Percentiles rank a stretch among this genome's conserved stretches.
These are phyloP conservation scores for Erannis defoliaria DNA, from an alignment of 2,888 invertebrate species.

Conservation along the genomic window DNA sequence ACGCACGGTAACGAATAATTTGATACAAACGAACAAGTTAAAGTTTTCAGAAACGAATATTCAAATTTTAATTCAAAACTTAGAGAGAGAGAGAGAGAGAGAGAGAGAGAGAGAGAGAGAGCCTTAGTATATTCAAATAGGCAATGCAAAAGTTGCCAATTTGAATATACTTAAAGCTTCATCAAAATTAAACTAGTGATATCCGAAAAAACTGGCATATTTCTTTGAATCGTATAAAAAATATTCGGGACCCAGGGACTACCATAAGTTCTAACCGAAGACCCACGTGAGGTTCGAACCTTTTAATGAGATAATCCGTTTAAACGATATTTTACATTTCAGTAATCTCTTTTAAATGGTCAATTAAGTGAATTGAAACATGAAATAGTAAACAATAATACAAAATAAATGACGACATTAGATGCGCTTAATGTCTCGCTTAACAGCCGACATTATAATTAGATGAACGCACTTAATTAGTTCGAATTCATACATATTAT, in stretches of 20 bases:
- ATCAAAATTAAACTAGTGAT: no score
- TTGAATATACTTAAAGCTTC: no score
- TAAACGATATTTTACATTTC: constrained; percentile 12
- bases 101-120: no score
- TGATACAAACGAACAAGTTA: no score
- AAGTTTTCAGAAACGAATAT: no score
- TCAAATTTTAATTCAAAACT: no score
- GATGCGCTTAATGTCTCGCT: constrained; percentile 36
- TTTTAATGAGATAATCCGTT: constrained; percentile 17
- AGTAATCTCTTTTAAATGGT: constrained; percentile 17
- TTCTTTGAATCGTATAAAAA: no score
- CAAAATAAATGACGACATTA: constrained; percentile 22
- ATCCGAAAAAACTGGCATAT: no score
- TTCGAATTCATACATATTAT: constrained; percentile 54
- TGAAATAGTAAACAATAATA: constrained; percentile 30
- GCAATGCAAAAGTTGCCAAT: no score
- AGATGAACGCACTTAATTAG: constrained; percentile 50
- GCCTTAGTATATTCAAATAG: no score
- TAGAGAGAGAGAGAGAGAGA: no score
- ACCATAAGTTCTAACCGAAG: constrained; percentile 15
- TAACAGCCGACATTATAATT: constrained; percentile 46
- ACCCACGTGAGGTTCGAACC: constrained; percentile 9
- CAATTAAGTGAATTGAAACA: constrained; percentile 31
- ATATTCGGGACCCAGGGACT: no score
- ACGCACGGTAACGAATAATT: constrained; percentile 5